A percentile compares a stretch with the other conserved stretches of the same genome.
phyloP scores from a whole-genome alignment of 2,797 vertebrate species.

The Falco columbarius region DNA sequence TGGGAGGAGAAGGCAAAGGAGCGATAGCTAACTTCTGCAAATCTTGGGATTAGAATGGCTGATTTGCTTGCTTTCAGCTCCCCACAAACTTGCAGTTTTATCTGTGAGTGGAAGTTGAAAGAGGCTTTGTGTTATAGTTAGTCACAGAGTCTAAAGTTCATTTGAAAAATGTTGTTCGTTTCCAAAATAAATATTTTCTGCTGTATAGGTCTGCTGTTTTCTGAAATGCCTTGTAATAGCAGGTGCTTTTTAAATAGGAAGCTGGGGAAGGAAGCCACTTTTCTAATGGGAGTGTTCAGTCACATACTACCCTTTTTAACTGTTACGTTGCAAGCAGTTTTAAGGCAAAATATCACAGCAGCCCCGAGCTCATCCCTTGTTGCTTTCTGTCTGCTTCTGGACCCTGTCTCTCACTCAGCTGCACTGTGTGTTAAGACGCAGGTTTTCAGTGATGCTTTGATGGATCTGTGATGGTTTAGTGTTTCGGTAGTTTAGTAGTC shows the following conservation, averaged over 20 bases:
- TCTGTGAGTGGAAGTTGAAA: not conserved
- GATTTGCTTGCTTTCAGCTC: not conserved
- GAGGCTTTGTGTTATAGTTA: not conserved
- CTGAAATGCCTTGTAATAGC: not conserved
- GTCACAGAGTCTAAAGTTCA: not conserved
- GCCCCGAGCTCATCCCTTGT: not conserved
- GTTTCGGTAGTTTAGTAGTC: not conserved
- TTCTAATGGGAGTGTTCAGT: not conserved
- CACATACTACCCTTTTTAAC: not conserved
- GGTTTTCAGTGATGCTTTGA: not conserved
- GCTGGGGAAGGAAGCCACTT: not conserved
- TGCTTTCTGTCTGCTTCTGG: not conserved
- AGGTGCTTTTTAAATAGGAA: not conserved
- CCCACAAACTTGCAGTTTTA: not conserved
- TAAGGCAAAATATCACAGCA: not conserved
- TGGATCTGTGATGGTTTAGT: not conserved
- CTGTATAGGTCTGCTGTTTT: accelerated
- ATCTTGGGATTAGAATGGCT: accelerated
- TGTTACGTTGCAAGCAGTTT: not conserved
- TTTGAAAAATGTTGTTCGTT: not conserved
- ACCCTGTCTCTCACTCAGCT: not conserved
- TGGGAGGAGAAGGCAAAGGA: not conserved
- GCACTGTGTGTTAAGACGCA: too few relatives aligned
- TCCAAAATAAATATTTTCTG: not conserved
- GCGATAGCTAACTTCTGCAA: accelerated